Percentiles rank a stretch among this genome's conserved stretches.
Conservation (phyloP, 2,888 invertebrate genomes). For the Chesias legatella region DNA sequence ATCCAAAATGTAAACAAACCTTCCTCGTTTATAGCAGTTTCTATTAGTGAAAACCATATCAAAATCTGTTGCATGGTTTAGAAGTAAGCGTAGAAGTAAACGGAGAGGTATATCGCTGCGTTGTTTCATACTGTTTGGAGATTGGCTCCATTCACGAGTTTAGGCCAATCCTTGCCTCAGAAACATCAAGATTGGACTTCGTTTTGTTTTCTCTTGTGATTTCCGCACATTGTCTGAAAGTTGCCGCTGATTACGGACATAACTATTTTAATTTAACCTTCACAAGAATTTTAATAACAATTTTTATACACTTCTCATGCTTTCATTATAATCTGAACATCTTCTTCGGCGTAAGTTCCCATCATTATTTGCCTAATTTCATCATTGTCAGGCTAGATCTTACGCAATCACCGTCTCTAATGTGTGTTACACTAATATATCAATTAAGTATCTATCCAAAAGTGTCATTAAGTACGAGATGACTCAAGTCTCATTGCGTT, state of each 20-base stretch:
- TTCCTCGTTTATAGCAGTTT: too few relatives aligned
- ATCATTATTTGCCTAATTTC: conserved; percentile 42
- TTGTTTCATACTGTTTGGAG: too few relatives aligned
- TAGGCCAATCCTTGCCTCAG: too few relatives aligned
- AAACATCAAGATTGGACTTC: not conserved
- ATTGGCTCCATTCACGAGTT: too few relatives aligned
- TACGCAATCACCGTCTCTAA: conserved; percentile 32
- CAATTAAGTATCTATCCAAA: too few relatives aligned
- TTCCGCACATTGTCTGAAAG: conserved; percentile 30
- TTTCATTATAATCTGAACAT: conserved; percentile 26
- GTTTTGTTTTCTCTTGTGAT: conserved; percentile 18
- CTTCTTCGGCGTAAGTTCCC: conserved; percentile 34
- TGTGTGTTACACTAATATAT: not conserved
- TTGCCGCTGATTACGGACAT: conserved; percentile 15
- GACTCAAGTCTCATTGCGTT: too few relatives aligned
- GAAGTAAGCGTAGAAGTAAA: too few relatives aligned
- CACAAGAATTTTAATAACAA: conserved; percentile 40
- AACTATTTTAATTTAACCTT: conserved; percentile 20
- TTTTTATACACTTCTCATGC: conserved; percentile 35
- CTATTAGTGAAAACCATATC: too few relatives aligned
- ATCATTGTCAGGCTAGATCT: conserved; percentile 39
- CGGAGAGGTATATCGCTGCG: too few relatives aligned
- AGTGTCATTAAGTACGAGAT: too few relatives aligned
- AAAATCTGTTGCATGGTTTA: too few relatives aligned
- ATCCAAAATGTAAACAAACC: too few relatives aligned